Conservation (phyloP, 2,888 invertebrate genomes). For the Monochamus alternatus region DNA sequence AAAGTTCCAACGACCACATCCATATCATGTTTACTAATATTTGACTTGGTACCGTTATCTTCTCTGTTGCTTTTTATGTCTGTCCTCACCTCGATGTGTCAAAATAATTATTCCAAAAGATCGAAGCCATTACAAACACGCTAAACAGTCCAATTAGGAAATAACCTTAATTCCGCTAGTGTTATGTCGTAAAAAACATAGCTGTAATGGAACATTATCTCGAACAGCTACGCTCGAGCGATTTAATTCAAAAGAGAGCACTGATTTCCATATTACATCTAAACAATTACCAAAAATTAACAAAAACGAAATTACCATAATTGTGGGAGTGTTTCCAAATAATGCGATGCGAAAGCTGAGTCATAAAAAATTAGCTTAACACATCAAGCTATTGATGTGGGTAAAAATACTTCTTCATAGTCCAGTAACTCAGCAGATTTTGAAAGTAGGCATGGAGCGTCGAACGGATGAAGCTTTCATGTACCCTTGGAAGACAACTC, state of each 20-base stretch:
- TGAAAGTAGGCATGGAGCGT: too few species aligned
- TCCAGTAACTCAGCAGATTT: too few species aligned
- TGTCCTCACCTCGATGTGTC: neutral
- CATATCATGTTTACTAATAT: too few species aligned
- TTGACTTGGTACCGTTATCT: neutral
- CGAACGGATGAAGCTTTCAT: too few species aligned
- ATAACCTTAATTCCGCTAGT: slow-evolving; percentile 5
- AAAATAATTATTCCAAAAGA: neutral
- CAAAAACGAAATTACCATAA: slow-evolving; percentile 11
- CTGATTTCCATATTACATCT: slow-evolving; percentile 12
- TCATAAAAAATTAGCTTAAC: too few species aligned
- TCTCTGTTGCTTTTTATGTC: neutral
- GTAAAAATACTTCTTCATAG: too few species aligned
- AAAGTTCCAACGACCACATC: too few species aligned
- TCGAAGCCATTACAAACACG: slow-evolving; percentile 1
- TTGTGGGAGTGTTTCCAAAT: slow-evolving; percentile 11
- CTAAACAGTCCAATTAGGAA: slow-evolving; percentile 13
- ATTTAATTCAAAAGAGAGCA: slow-evolving; percentile 3
- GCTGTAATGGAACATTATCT: slow-evolving; percentile 7
- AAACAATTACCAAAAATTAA: slow-evolving; percentile 13
- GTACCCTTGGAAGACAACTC: too few species aligned
- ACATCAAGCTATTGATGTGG: too few species aligned
- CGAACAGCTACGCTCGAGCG: neutral
- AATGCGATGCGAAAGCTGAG: neutral
- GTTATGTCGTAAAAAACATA: neutral